phyloP scores from a whole-genome alignment of 35 echinoderm and acorn worm genomes.

The Chiridota heheva region DNA sequence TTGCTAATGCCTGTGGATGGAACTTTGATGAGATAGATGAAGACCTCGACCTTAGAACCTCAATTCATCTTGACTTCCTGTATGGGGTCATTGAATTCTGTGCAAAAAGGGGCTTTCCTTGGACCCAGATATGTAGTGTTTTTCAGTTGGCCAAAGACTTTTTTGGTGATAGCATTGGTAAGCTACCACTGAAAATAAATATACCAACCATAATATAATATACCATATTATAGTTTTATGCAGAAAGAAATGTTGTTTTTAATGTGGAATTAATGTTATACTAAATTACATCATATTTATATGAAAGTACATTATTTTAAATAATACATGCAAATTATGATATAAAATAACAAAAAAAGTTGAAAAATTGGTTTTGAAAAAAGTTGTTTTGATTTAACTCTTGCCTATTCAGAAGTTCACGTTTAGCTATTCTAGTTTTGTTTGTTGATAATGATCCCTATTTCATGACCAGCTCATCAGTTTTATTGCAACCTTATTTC shows the following conservation, averaged over 20 bases:
- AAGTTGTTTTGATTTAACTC: no score
- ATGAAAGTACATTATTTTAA: neutral
- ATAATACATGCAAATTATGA: neutral
- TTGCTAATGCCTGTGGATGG: slow-evolving; percentile 68
- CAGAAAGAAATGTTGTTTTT: neutral
- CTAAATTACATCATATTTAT: neutral
- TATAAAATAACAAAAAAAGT: neutral
- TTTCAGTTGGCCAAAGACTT: slow-evolving; percentile 58
- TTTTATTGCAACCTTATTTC: neutral
- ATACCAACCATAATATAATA: neutral
- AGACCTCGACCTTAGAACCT: slow-evolving; percentile 53
- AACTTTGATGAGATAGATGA: slow-evolving; percentile 55
- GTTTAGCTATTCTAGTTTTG: neutral
- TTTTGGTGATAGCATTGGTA: slow-evolving; percentile 65
- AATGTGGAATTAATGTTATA: neutral
- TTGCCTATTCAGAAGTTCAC: neutral
- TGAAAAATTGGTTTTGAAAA: no score
- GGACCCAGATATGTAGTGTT: slow-evolving; percentile 52
- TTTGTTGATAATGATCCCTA: neutral
- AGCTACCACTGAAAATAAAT: neutral
- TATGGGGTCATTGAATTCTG: slow-evolving; percentile 74
- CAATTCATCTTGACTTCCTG: slow-evolving; percentile 75
- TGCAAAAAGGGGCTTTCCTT: slow-evolving; percentile 71
- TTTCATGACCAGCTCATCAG: neutral
- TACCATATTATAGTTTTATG: neutral